Percentiles rank a stretch among this genome's conserved stretches.
Evolutionary conservation across 2,113 vertebrate genomes (phyloP).

Genomic region (Passer domesticus): DNA sequence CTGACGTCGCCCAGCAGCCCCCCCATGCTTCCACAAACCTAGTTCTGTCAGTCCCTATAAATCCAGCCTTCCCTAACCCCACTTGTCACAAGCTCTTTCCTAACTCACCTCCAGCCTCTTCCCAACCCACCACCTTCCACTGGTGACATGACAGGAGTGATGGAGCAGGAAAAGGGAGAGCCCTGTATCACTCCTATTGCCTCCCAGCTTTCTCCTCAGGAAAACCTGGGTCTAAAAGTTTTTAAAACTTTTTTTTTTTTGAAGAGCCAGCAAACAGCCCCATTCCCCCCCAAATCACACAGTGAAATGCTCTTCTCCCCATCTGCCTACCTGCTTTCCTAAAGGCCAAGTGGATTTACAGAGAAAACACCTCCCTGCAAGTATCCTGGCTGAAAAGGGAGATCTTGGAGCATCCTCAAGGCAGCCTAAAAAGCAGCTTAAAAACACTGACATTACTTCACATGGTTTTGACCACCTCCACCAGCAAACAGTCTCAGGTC

Average conservation of each 20-base stretch:
- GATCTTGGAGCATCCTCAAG: neutral
- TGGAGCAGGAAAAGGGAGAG: neutral
- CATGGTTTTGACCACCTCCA: neutral
- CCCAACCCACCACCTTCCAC: neutral
- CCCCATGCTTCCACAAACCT: neutral
- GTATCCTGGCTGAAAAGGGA: neutral
- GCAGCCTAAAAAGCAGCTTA: neutral
- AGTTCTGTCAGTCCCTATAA: slow-evolving; percentile 39
- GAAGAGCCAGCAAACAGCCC: neutral
- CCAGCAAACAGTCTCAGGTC: rapidly evolving
- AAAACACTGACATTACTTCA: neutral
- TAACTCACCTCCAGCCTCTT: neutral
- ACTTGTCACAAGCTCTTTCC: neutral
- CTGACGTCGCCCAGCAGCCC: neutral
- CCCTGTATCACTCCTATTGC: rapidly evolving
- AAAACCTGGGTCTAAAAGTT: neutral
- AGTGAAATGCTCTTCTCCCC: neutral
- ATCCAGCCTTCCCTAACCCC: neutral
- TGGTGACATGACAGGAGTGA: neutral
- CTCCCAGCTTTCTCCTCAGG: rapidly evolving
- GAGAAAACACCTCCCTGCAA: neutral
- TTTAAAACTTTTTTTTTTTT: too few relatives aligned
- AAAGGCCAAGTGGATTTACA: neutral
- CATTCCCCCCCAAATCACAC: neutral
- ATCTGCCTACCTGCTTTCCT: neutral